Evolutionary conservation across 2,888 invertebrate genomes (phyloP).

Genomic region (Malthinus flaveolus): DNA sequence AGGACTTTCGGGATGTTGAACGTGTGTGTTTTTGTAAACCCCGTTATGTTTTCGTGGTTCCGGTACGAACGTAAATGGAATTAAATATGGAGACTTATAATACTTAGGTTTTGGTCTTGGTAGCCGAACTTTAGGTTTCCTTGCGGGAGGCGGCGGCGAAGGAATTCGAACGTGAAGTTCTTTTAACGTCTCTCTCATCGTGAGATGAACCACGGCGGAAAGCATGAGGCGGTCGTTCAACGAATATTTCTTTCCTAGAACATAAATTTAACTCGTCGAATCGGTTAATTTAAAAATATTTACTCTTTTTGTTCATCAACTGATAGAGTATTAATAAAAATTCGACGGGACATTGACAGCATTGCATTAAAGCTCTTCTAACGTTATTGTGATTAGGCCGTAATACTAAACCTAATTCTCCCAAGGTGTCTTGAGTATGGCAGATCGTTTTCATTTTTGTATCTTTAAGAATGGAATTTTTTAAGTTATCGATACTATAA

Average conservation of each 20-base stretch:
- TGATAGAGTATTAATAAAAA: constrained; percentile 51
- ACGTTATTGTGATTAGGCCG: constrained; percentile 41
- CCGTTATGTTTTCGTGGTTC: constrained; percentile 39
- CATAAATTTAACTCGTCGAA: neutral
- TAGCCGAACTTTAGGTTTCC: constrained; percentile 15
- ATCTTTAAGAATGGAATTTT: constrained; percentile 39
- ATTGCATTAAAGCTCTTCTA: constrained; percentile 42
- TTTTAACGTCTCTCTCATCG: constrained; percentile 46
- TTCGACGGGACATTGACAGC: constrained; percentile 47
- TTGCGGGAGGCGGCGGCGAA: constrained; percentile 45
- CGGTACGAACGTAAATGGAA: constrained; percentile 38
- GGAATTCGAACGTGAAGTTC: constrained; percentile 53
- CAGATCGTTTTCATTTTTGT: constrained; percentile 34
- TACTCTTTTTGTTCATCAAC: constrained; percentile 45
- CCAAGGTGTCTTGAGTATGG: constrained; percentile 43
- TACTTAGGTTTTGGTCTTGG: constrained; percentile 26
- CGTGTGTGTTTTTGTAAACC: constrained; percentile 42
- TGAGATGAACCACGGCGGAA: constrained; percentile 50
- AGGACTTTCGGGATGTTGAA: constrained; percentile 45
- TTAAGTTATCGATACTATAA: constrained; percentile 40
- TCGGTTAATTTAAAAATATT: constrained; percentile 6
- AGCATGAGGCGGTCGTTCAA: constrained; percentile 50
- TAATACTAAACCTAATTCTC: constrained; percentile 43
- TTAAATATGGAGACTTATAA: constrained; percentile 47
- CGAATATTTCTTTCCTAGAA: constrained; percentile 41